These are phyloP conservation scores for Drosophila acutilabella DNA, from an alignment of 2,888 invertebrate species.

Conservation along the genomic window DNA sequence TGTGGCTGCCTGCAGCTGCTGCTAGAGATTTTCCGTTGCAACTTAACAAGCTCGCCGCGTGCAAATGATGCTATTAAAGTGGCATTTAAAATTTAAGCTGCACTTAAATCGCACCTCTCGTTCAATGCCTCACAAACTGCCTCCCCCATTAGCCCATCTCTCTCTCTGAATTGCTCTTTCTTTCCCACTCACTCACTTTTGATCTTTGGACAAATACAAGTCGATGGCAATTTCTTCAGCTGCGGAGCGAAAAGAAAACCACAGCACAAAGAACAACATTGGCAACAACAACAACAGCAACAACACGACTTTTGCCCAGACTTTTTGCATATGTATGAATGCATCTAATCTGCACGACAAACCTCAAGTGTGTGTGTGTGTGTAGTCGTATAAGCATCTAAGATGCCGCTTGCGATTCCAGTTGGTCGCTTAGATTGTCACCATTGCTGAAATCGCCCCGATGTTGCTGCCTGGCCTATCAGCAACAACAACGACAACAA, in stretches of 20 bases:
- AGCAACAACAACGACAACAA: conserved; percentile 25
- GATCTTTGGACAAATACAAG: conserved; percentile 55
- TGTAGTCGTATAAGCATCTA: conserved; percentile 69
- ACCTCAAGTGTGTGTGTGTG: conserved; percentile 27
- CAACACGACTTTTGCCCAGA: conserved; percentile 60
- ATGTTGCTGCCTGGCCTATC: conserved; percentile 43
- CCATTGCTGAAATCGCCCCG: conserved; percentile 62
- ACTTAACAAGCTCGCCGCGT: conserved; percentile 79
- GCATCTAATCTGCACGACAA: conserved; percentile 72
- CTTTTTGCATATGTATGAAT: conserved; percentile 76
- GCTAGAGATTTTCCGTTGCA: conserved; percentile 35
- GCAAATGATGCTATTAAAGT: conserved; percentile 84
- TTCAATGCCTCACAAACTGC: conserved; percentile 39
- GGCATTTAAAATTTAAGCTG: conserved; percentile 83
- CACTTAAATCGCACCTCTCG: conserved; percentile 65
- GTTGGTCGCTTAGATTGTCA: conserved; percentile 75
- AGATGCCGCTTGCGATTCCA: conserved; percentile 76
- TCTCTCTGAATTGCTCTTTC: conserved; percentile 1
- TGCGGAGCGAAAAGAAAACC: conserved; percentile 33
- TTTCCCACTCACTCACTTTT: conserved; percentile 42
- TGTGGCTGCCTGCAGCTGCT: conserved; percentile 16
- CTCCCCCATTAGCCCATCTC: conserved; percentile 7
- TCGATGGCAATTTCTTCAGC: conserved; percentile 57
- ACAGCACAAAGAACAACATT: conserved; percentile 59
- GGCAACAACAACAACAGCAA: conserved; percentile 49